A percentile compares a stretch with the other conserved stretches of the same genome.
Conservation (phyloP, 2,888 invertebrate species). For the Fragum sueziense region DNA sequence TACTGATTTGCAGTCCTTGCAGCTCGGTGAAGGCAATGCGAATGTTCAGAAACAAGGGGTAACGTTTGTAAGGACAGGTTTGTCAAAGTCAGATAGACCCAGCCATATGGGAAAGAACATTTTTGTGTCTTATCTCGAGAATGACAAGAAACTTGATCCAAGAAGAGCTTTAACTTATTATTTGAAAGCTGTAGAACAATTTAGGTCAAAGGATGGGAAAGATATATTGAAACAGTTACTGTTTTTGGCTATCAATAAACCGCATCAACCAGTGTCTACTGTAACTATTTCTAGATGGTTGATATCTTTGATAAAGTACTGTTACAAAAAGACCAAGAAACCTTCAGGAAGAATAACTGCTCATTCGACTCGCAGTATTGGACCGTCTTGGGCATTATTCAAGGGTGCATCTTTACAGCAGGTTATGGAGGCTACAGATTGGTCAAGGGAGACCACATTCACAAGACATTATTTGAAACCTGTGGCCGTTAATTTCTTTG, state of each 20-base stretch:
- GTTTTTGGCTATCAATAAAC: conserved; percentile 20
- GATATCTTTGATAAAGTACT: too few species aligned
- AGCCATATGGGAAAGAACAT: conserved; percentile 14
- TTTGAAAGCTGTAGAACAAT: conserved; percentile 3
- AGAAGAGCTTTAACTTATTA: conserved; percentile 7
- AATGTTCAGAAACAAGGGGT: conserved; percentile 25
- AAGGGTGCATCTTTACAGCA: conserved; percentile 22
- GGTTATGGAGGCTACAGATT: too few species aligned
- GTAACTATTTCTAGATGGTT: conserved; percentile 8
- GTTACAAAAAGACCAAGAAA: too few species aligned
- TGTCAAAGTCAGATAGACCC: conserved; percentile 27
- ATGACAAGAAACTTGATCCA: conserved; percentile 37
- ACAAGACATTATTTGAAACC: conserved; percentile 7
- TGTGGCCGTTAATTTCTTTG: not conserved
- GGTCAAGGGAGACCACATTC: conserved; percentile 14
- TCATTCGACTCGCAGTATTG: conserved; percentile 30
- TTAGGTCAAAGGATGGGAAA: not conserved
- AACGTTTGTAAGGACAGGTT: conserved; percentile 27
- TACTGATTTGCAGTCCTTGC: conserved; percentile 36
- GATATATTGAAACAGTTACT: conserved; percentile 2
- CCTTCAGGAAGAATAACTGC: too few species aligned
- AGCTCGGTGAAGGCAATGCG: conserved; percentile 23
- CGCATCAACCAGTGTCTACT: not conserved
- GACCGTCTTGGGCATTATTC: conserved; percentile 27
- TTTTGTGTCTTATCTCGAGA: conserved; percentile 20